Evolutionary conservation across 2,797 vertebrate species (phyloP), one percentile per base, ranked within the genome.

Genomic region (Leucoraja ocellata): DNA sequence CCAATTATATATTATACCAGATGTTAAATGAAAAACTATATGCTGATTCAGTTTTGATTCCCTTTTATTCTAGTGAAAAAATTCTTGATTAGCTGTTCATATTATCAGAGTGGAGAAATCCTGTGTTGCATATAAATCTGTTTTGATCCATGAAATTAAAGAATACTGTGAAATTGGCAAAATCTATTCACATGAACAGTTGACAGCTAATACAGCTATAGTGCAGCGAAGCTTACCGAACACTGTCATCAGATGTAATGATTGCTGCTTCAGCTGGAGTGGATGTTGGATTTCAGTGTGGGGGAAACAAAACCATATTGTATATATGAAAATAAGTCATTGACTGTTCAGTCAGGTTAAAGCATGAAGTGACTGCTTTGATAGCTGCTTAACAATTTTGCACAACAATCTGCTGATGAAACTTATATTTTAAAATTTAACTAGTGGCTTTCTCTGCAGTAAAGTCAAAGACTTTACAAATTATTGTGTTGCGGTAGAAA

Each of bases 101-200:
- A 39, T 92, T 76, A 76, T 92, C 71, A 74, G 71, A 92, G 76
- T 92, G 71, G 90, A 9, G 39, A 92, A 54, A 76, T 76, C 90
- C 68, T 54, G 13, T 92, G 39, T 92, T 74, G 90, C 90, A 76
- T 92, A 58, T 74, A 54, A 92, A 92, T 92, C 71, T 92, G 90
- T 54, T 92, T 92, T 92, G 90, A 92, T 92, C 90, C 90, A 92
- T 92, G 90, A 92, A 92, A 92, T 92, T 92, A 92, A 92, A 92
- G 90, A 92, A 92, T 74, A 46, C 68, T 54, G 36, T 91, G 71
- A 92, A 92, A 92, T 92, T 92, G 90, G 90, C 76, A 58, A 74
- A 92, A 23, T 76, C 71, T 92, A 76, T 74, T 92, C 90, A 92
- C 23, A 92, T 92, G 90, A 92, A 58, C 73, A 92, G 90, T 92